Evolutionary conservation across 1,140 invertebrate genomes (phyloP), one percentile per base, ranked within the genome.

Genomic region (Sinella curviseta): DNA sequence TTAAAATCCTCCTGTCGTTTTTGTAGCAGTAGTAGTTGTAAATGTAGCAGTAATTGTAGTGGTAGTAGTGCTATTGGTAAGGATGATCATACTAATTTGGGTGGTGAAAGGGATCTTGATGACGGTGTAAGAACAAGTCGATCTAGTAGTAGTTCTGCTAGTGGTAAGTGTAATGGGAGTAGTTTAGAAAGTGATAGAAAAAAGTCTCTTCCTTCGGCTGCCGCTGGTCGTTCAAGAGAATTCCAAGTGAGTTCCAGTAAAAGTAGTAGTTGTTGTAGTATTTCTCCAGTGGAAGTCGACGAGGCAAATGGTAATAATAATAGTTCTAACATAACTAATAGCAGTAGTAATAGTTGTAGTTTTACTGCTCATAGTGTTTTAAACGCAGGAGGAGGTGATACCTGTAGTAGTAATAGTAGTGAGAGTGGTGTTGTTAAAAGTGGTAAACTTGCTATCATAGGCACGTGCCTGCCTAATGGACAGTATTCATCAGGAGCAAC

Each of bases 381-480:
- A n/a, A 60, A 60, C 4, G 57, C 4, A 60, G 57, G 8, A 60
- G 14, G 12, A 60, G 57, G 4, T 14, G 14, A n/a, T 60, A 14
- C 39, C 39, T 60, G 14, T 26, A 48, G 57, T n/a, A 4, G 57
- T 60, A 26, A 60, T 60, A 60, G 57, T 26, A n/a, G 57, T 60
- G 57, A 60, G 24, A 60, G 30, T 33, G 12, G 65, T 33, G 65
- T 70, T 70, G 65, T 70, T 65, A 24, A 75, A 33, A 75, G 74
- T 75, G 78, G 78, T 70, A 70, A 70, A 70, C 65, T 70, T 77
- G 65, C 31, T 70, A 70, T 70, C 65, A 33, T 33, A 70, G 65
- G 65, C 65, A 70, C 65, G 65, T 70, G 65, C 26, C 77, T 82
- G 60, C 78, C 81, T 26, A 81, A 81, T 39, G 80, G 80, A 33